phyloP scores from a whole-genome alignment of 2,888 invertebrate genomes.

The Lamellibrachia satsuma region DNA sequence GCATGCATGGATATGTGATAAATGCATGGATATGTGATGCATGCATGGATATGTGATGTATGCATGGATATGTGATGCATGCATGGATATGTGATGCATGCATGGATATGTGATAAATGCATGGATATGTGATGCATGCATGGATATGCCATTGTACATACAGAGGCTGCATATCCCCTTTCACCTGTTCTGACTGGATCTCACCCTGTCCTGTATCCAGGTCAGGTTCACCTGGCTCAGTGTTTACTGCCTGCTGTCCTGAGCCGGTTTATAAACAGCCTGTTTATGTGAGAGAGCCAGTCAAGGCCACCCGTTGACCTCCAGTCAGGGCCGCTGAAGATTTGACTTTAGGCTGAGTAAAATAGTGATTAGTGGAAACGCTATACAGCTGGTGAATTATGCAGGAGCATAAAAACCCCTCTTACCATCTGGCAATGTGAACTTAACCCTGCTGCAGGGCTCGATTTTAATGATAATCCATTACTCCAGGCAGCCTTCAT shows the following conservation, averaged over 20 bases:
- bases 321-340: not conserved
- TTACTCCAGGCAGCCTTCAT: too few relatives aligned
- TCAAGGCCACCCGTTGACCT: not conserved
- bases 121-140: not conserved
- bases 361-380: not conserved
- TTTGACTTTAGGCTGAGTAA: not conserved
- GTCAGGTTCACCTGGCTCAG: not conserved
- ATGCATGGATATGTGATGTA: too few relatives aligned
- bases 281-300: not conserved
- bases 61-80: not conserved
- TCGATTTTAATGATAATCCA: too few relatives aligned
- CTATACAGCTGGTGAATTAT: not conserved
- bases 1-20: too few relatives aligned
- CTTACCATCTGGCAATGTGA: not conserved
- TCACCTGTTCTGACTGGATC: not conserved
- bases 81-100: not conserved
- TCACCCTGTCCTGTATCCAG: not conserved
- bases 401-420: not conserved
- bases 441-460: too few relatives aligned
- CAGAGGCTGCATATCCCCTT: not conserved
- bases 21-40: too few relatives aligned
- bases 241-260: not conserved
- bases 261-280: conserved; percentile 2
- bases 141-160: not conserved
- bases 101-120: not conserved